phyloP scores from a whole-genome alignment of 2,113 vertebrate species.

The Peromyscus californicus region DNA sequence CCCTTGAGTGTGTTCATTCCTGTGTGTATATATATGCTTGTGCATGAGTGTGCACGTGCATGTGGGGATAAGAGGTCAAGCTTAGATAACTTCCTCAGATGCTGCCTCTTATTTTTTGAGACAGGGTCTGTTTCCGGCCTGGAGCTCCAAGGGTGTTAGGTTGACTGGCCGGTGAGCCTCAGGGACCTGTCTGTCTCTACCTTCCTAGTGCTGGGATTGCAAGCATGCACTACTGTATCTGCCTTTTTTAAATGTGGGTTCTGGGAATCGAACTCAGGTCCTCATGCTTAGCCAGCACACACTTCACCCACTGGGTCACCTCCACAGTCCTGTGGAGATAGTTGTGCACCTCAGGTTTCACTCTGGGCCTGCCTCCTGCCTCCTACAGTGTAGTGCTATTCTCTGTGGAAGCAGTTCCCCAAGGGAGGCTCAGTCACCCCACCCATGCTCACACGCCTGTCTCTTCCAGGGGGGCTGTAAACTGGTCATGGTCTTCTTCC shows the following conservation, averaged over 20 bases:
- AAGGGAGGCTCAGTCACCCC: not conserved
- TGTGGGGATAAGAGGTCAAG: not conserved
- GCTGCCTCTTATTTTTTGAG: too few species aligned
- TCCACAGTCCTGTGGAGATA: not conserved
- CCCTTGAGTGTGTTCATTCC: not conserved
- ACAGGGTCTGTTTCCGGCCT: too few species aligned
- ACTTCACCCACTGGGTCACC: too few species aligned
- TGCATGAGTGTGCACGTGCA: not conserved
- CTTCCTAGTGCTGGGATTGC: not conserved
- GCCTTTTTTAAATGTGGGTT: not conserved
- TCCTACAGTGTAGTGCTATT: fast-evolving
- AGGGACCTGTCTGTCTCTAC: too few species aligned
- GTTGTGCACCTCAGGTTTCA: not conserved
- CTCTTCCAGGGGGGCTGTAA: conserved; percentile 93
- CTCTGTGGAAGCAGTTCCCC: not conserved
- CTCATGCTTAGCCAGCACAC: not conserved
- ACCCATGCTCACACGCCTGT: conserved; percentile 69
- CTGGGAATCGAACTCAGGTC: not conserved
- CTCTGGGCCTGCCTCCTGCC: not conserved
- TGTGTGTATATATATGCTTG: not conserved
- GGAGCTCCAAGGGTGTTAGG: not conserved
- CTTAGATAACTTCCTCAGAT: not conserved
- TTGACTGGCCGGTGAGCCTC: not conserved
- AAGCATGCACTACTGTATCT: not conserved
- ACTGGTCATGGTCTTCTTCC: conserved; percentile 94